Evolutionary conservation across 2,888 invertebrate species (phyloP).

Genomic region (Pheosia tremula): DNA sequence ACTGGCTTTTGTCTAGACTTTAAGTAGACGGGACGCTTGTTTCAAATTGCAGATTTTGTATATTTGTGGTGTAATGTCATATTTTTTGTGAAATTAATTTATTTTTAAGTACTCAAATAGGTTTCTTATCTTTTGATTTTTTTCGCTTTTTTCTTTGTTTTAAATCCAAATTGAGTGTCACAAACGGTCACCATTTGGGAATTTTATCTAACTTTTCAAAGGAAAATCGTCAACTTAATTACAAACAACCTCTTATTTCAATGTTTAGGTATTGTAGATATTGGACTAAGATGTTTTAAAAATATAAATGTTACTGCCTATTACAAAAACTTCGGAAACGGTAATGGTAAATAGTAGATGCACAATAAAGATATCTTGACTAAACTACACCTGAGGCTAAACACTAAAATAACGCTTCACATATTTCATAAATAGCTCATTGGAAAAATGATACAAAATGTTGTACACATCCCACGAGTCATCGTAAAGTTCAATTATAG

Average conservation of each 20-base stretch:
- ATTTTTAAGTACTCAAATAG: background rate
- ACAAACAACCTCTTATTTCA: too few relatives aligned
- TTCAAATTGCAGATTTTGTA: conserved; percentile 43
- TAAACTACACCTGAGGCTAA: background rate
- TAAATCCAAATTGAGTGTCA: too few relatives aligned
- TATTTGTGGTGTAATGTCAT: conserved; percentile 23
- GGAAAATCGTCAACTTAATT: too few relatives aligned
- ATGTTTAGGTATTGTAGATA: too few relatives aligned
- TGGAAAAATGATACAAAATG: conserved; percentile 2
- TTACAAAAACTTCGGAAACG: background rate
- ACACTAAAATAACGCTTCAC: background rate
- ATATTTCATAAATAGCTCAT: background rate
- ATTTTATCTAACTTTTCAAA: too few relatives aligned
- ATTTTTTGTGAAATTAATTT: conserved; percentile 18
- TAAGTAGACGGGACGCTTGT: conserved; percentile 60
- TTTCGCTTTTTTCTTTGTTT: too few relatives aligned
- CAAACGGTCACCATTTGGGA: too few relatives aligned
- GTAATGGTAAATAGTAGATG: background rate
- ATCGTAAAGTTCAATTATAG: background rate
- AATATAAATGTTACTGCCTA: too few relatives aligned
- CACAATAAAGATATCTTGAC: background rate
- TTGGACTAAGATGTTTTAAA: too few relatives aligned
- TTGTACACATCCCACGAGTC: background rate
- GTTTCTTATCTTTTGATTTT: too few relatives aligned
- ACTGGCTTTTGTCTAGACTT: conserved; percentile 72